Evolutionary conservation across 2,113 vertebrate species (phyloP).

Genomic region (Trachemys scripta): DNA sequence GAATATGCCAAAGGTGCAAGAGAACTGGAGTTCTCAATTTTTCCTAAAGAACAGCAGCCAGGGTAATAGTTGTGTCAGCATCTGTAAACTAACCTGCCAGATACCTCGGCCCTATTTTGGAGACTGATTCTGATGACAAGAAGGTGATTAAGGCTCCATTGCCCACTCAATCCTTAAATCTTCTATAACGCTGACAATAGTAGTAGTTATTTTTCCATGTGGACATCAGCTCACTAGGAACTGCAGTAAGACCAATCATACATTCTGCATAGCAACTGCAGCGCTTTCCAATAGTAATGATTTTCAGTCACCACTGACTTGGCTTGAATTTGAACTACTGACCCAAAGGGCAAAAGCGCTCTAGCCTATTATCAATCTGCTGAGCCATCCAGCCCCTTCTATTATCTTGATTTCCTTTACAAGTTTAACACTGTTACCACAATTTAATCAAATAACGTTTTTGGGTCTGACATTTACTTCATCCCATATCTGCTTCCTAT

Average conservation of each 20-base stretch:
- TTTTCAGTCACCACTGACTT: conserved; percentile 62
- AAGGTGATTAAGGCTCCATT: neutral
- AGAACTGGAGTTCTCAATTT: neutral
- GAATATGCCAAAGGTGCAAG: accelerated
- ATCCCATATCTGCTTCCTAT: neutral
- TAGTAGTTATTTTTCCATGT: neutral
- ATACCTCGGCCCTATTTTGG: neutral
- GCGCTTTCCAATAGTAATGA: conserved; percentile 46
- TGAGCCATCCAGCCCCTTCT: conserved; percentile 48
- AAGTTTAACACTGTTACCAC: conserved; percentile 56
- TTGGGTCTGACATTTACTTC: conserved; percentile 48
- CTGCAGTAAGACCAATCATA: conserved; percentile 49
- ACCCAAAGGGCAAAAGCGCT: conserved; percentile 65
- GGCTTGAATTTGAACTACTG: conserved; percentile 21
- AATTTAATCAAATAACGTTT: conserved; percentile 67
- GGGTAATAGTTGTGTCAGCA: neutral
- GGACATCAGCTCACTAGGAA: neutral
- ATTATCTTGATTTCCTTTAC: conserved; percentile 62
- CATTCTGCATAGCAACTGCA: conserved; percentile 39
- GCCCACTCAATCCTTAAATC: neutral
- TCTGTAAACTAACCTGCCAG: accelerated
- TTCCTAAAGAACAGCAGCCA: neutral
- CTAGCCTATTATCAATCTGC: conserved; percentile 65
- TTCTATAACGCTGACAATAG: neutral
- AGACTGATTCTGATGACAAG: neutral